Conservation (phyloP, 2,113 vertebrate genomes). For the Uria lomvia region DNA sequence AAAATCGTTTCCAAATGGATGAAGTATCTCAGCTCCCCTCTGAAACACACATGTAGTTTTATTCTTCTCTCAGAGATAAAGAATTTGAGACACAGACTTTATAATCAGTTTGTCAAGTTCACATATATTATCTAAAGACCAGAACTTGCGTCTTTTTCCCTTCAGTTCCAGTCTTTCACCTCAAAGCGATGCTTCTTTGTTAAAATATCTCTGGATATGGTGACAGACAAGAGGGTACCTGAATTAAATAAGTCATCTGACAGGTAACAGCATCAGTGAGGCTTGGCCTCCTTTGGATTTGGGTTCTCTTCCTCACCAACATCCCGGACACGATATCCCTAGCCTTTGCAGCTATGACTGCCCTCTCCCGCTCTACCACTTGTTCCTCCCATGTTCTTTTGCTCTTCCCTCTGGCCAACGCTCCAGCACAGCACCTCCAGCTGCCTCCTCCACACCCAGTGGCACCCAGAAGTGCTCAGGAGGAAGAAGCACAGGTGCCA, state of each 20-base stretch:
- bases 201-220: not conserved
- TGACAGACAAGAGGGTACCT: not conserved
- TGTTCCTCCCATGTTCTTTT: fast-evolving
- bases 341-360: not conserved
- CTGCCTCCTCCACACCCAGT: not conserved
- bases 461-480: not conserved
- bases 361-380: not conserved
- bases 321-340: not conserved
- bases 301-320: not conserved
- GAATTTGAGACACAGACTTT: not conserved
- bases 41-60: slow-evolving; percentile 3
- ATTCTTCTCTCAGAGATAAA: slow-evolving; percentile 12
- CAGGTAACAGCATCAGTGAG: not conserved
- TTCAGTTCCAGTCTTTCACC: not conserved
- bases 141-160: not conserved
- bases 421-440: not conserved
- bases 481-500: not conserved
- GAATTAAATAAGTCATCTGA: not conserved
- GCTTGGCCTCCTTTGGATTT: not conserved
- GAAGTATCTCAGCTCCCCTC: slow-evolving; percentile 1
- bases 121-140: not conserved
- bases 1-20: slow-evolving; percentile 50
- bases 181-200: not conserved
- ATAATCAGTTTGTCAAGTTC: not conserved
- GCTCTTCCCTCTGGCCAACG: not conserved